Evolutionary conservation across 2,888 invertebrate species (phyloP).

Genomic region (Eremobia ochroleuca): DNA sequence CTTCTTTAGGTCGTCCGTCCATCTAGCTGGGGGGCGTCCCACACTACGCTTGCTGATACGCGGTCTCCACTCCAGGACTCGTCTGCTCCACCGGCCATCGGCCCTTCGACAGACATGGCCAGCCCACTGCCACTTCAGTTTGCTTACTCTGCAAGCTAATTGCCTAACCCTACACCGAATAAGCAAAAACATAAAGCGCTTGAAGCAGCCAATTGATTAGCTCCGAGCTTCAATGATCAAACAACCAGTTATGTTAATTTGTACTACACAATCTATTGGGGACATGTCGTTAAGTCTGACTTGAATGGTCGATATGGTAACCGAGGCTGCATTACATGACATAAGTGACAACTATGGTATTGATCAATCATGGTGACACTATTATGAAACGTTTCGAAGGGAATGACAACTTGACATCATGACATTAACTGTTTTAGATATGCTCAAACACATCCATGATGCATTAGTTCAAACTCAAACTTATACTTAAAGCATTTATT

Average conservation of each 20-base stretch:
- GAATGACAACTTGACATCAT: conserved; percentile 44
- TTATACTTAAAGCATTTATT: too few relatives aligned
- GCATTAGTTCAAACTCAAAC: neutral
- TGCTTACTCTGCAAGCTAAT: too few relatives aligned
- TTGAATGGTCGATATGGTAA: conserved; percentile 69
- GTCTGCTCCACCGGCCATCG: too few relatives aligned
- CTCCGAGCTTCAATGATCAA: conserved; percentile 57
- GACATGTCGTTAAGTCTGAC: conserved; percentile 68
- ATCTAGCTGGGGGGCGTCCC: too few relatives aligned
- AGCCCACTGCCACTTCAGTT: too few relatives aligned
- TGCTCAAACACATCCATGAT: neutral
- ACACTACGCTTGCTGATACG: too few relatives aligned
- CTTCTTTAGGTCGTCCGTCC: too few relatives aligned
- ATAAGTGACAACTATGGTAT: conserved; percentile 65
- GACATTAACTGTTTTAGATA: conserved; percentile 21
- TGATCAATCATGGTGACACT: conserved; percentile 59
- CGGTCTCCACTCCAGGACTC: too few relatives aligned
- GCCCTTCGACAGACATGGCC: too few relatives aligned
- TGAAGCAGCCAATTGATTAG: conserved; percentile 42
- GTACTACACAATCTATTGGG: conserved; percentile 73
- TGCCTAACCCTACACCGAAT: neutral
- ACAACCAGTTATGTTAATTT: conserved; percentile 80
- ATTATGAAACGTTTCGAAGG: conserved; percentile 57
- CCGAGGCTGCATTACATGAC: conserved; percentile 56
- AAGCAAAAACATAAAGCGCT: neutral